Base-by-base conservation (phyloP, 2,797 vertebrate species). In the Sparidentex hasta region DNA sequence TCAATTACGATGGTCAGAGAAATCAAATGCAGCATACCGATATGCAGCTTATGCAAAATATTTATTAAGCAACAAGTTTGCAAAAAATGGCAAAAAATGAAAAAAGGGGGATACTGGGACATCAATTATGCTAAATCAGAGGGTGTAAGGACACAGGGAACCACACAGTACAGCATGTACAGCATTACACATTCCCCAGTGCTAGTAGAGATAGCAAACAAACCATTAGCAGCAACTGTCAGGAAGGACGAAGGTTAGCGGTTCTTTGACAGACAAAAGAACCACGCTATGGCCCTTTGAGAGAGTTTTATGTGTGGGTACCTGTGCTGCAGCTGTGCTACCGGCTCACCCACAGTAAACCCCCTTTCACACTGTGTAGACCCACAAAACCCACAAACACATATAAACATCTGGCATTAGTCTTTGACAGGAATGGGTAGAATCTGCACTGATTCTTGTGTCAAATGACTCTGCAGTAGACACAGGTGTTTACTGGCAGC, bases 21-120 rank as follows among this genome's bases (percentile, higher is more conserved):
- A 62, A 65, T 63, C 18, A 54, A 75, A 80, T 43, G 29, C 52
- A 43, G 66, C 25, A 56, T 16, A 67, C 8, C 38, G n/a, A 0
- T 33, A 47, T 5, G 21, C 18, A n/a, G 41, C 23, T 55, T 23
- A 68, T 8, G 44, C 48, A 71, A 61, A 23, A 67, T 56, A 18
- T 62, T 56, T 51, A 74, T 25, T 25, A 51, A 29, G 16, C 13
- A 55, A 59, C 29, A 78, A 68, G 67, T 27, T 73, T 69, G 58
- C n/a, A n/a, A n/a, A n/a, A n/a, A n/a, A n/a, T n/a, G 11, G 64
- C 64, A 46, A 18, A 51, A 59, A 73, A 74, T 20, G 16, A 18
- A 51, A 59, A 73, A 74, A 14, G 16, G 52, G 47, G n/a, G 38
- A 16, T 11, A 48, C 13, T 62, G 52, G 55, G 55, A 67, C 29